Conservation (phyloP, 2,797 vertebrate species). For the Glyptemys insculpta region DNA sequence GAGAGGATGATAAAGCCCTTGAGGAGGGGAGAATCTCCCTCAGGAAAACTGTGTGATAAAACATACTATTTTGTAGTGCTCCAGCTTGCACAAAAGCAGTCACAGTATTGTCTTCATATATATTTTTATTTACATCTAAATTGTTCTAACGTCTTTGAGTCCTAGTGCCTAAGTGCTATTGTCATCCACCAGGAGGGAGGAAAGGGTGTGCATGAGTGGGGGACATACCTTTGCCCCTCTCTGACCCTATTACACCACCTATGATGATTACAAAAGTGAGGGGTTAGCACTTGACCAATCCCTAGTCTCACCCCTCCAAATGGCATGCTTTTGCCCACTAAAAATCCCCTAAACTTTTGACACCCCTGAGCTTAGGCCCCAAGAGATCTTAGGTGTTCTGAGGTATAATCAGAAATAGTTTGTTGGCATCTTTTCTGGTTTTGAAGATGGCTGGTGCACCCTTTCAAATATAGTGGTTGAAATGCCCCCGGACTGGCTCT, state of each 20-base stretch:
- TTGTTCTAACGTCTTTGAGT: conserved; percentile 16
- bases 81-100: background rate
- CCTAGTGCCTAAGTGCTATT: conserved; percentile 3
- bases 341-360: background rate
- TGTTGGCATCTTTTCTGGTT: background rate
- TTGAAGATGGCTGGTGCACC: background rate
- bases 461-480: background rate
- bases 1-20: conserved; percentile 7
- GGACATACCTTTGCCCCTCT: background rate
- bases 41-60: conserved; percentile 22
- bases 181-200: background rate
- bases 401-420: background rate
- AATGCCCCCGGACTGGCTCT: background rate
- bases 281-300: background rate
- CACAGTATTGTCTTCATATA: conserved; percentile 8
- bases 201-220: background rate
- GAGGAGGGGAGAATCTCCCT: background rate
- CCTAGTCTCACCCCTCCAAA: accelerated
- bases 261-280: background rate
- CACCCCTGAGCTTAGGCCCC: background rate
- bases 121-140: background rate
- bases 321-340: background rate
- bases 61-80: conserved; percentile 3
- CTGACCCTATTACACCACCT: background rate
- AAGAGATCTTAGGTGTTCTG: background rate